phyloP scores from a whole-genome alignment of 1,140 invertebrate species.

The Berghia stephanieae region DNA sequence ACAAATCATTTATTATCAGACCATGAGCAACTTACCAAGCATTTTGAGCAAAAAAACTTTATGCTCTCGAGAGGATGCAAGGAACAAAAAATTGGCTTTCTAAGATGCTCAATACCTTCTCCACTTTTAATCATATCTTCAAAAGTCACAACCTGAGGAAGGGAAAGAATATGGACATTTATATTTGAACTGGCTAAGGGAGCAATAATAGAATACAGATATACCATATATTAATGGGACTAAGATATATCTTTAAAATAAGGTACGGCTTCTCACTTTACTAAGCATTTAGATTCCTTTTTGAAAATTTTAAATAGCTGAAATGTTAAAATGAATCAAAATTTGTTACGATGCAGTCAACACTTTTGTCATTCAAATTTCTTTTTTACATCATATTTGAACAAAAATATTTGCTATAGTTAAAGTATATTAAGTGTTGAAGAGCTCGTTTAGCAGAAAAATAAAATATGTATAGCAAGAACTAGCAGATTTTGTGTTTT shows the following conservation, averaged over 20 bases:
- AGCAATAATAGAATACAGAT: too few relatives aligned
- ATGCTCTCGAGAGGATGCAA: conserved; percentile 85
- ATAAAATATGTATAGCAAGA: too few relatives aligned
- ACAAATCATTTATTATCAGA: background rate
- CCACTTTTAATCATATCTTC: conserved; percentile 82
- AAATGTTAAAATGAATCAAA: background rate
- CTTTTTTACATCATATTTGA: too few relatives aligned
- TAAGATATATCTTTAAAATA: background rate
- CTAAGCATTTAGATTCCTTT: background rate
- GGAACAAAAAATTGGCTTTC: conserved; percentile 76
- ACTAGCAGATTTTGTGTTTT: too few relatives aligned
- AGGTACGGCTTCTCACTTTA: background rate
- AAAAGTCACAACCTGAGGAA: conserved; percentile 80
- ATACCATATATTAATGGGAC: background rate
- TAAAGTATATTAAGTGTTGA: too few relatives aligned
- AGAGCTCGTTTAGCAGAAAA: too few relatives aligned
- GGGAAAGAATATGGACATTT: conserved; percentile 12
- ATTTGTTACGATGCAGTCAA: too few relatives aligned
- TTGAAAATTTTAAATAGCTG: conserved; percentile 14
- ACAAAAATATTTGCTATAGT: too few relatives aligned
- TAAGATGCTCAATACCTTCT: conserved; percentile 72
- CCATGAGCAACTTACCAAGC: conserved; percentile 69
- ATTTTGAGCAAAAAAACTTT: conserved; percentile 91
- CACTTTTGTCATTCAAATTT: too few relatives aligned
- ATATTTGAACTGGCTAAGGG: too few relatives aligned